These are phyloP conservation scores for Urocolius indicus DNA, from an alignment of 2,113 vertebrate genomes.

Conservation along the genomic window DNA sequence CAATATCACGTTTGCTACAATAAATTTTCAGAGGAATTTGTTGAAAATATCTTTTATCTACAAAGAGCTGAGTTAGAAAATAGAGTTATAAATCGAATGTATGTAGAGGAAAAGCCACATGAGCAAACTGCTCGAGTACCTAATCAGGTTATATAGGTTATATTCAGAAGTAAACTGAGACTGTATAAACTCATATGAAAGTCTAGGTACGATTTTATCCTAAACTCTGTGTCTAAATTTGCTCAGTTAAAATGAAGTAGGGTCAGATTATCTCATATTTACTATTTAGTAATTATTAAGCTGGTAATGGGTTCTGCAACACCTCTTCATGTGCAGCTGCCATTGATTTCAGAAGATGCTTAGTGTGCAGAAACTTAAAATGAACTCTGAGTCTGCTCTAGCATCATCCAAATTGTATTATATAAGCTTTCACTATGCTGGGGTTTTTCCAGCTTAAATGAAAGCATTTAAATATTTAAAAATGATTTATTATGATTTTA, in stretches of 20 bases:
- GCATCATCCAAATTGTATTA: not conserved
- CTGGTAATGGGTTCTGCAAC: not conserved
- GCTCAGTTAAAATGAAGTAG: not conserved
- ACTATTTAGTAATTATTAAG: not conserved
- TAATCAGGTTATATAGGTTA: not conserved
- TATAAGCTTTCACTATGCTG: not conserved
- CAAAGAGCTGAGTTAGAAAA: slow-evolving; percentile 19
- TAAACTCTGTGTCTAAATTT: not conserved
- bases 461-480: slow-evolving; percentile 29
- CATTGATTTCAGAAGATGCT: slow-evolving; percentile 23
- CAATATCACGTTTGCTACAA: slow-evolving; percentile 41
- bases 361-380: slow-evolving; percentile 16
- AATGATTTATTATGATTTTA: not conserved
- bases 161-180: not conserved
- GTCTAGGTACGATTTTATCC: not conserved
- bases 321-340: not conserved
- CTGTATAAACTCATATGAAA: not conserved
- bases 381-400: not conserved
- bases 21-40: slow-evolving; percentile 55
- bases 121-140: not conserved
- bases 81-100: not conserved
- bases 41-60: slow-evolving; percentile 24
- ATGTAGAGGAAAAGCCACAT: not conserved
- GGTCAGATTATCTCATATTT: not conserved
- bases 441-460: not conserved